Evolutionary conservation across 2,113 vertebrate genomes (phyloP).

Genomic region (Macrotus californicus): DNA sequence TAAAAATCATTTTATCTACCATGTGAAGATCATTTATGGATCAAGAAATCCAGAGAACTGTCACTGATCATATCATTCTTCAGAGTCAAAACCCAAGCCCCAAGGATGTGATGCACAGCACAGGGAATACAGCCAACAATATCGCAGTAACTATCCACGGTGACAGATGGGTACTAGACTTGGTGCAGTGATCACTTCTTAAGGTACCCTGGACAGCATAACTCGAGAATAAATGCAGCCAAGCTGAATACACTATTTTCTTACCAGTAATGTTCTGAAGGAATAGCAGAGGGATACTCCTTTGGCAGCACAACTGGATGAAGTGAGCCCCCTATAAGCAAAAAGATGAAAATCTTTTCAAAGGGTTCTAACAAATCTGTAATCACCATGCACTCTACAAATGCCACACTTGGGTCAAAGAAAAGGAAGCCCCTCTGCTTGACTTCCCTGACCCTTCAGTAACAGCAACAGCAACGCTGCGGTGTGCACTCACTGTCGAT

Average conservation of each 20-base stretch:
- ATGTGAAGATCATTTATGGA: neutral
- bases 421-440: neutral
- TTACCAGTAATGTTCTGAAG: conserved; percentile 97
- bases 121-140: neutral
- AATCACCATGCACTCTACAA: neutral
- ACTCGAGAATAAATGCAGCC: neutral
- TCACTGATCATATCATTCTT: neutral
- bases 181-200: neutral
- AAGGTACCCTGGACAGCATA: neutral
- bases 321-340: conserved; percentile 91
- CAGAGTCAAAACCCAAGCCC: neutral
- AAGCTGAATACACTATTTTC: conserved; percentile 28
- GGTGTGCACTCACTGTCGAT: rapidly evolving
- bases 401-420: neutral
- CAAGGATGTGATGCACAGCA: neutral
- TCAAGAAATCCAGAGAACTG: neutral
- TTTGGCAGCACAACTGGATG: conserved; percentile 95
- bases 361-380: neutral
- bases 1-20: neutral
- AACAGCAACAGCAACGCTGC: neutral
- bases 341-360: neutral
- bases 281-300: conserved; percentile 95
- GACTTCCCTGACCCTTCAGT: neutral
- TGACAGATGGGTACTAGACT: neutral
- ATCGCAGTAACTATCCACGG: neutral